Conservation (phyloP, 2,113 vertebrate species). For the Chrysochloris asiatica region DNA sequence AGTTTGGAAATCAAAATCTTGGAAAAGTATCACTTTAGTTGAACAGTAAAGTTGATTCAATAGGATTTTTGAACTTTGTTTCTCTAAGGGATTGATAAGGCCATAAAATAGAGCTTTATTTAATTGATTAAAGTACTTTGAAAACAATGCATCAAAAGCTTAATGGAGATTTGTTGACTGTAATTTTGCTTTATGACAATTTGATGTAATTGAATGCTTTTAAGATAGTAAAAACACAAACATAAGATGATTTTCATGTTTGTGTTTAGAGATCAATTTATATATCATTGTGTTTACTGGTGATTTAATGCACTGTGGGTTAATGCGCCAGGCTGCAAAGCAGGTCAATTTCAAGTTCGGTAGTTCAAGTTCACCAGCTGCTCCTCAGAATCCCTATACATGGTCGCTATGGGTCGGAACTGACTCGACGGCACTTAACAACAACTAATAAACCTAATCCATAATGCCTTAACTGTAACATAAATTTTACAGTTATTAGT, state of each 20-base stretch:
- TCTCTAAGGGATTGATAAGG: background rate
- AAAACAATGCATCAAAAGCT: conserved; percentile 4
- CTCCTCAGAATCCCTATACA: no score
- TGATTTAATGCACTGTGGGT: background rate
- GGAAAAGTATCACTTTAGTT: background rate
- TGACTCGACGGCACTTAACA: no score
- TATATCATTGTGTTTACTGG: no score
- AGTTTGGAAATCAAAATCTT: background rate
- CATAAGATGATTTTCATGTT: background rate
- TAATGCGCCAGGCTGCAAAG: no score
- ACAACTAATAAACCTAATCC: background rate
- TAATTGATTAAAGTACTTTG: background rate
- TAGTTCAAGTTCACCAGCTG: no score
- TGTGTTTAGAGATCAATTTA: background rate
- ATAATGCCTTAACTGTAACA: background rate
- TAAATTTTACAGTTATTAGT: background rate
- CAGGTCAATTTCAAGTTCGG: no score
- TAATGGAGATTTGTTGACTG: background rate
- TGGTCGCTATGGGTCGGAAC: no score
- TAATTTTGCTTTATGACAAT: background rate
- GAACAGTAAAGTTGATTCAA: background rate
- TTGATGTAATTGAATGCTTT: conserved; percentile 20
- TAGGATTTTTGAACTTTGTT: background rate
- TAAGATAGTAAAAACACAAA: background rate
- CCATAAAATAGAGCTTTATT: background rate